Evolutionary conservation across 2,888 invertebrate genomes (phyloP).

Genomic region (Anticlea derivata): DNA sequence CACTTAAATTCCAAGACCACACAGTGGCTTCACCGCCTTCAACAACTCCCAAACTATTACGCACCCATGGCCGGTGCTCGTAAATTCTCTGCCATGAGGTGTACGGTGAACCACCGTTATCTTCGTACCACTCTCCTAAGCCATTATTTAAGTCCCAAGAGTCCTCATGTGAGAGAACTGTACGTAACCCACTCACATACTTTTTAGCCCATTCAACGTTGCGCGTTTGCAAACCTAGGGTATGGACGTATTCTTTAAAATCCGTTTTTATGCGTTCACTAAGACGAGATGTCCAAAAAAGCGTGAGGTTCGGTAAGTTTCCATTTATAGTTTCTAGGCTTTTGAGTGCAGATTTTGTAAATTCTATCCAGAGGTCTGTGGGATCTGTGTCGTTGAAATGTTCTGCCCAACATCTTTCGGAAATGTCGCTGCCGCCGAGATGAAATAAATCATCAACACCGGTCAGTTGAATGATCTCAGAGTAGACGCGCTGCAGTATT

Average conservation of each 20-base stretch:
- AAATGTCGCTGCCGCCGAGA: slow-evolving; percentile 90
- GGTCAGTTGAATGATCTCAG: slow-evolving; percentile 88
- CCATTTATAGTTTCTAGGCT: slow-evolving; percentile 82
- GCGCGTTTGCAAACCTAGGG: slow-evolving; percentile 78
- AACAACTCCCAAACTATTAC: slow-evolving; percentile 60
- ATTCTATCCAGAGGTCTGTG: slow-evolving; percentile 88
- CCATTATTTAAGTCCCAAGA: slow-evolving; percentile 94
- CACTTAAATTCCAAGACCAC: slow-evolving; percentile 90
- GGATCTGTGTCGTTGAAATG: slow-evolving; percentile 86
- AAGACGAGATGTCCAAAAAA: slow-evolving; percentile 60
- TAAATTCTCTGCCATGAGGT: slow-evolving; percentile 93
- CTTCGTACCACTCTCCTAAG: slow-evolving; percentile 90
- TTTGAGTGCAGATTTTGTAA: slow-evolving; percentile 84
- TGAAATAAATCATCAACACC: slow-evolving; percentile 91
- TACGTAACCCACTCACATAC: slow-evolving; percentile 82
- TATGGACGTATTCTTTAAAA: slow-evolving; percentile 49
- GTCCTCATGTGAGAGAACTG: slow-evolving; percentile 92
- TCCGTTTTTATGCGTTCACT: slow-evolving; percentile 54
- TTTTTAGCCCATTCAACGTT: slow-evolving; percentile 86
- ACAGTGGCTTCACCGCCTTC: slow-evolving; percentile 91
- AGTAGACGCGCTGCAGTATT: slow-evolving; percentile 87
- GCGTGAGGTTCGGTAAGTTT: slow-evolving; percentile 54
- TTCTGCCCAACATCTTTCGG: slow-evolving; percentile 88
- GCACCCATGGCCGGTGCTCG: slow-evolving; percentile 88
- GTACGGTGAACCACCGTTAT: slow-evolving; percentile 90